Evolutionary conservation across 2,113 vertebrate species (phyloP).

Genomic region (Microcebus ravelobensis): DNA sequence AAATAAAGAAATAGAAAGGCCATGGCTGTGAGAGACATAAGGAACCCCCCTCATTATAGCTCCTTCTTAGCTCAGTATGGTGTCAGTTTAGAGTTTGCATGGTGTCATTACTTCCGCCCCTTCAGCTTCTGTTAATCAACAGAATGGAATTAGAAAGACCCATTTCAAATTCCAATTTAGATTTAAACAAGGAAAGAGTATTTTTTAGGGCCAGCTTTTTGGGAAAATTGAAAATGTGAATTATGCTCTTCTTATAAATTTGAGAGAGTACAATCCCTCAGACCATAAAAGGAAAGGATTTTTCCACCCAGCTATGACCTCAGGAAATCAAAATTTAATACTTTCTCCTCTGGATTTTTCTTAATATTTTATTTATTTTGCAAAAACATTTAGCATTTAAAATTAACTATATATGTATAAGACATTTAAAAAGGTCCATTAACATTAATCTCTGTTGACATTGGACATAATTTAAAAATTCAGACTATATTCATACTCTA

Average conservation of each 20-base stretch:
- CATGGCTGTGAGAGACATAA: slow-evolving; percentile 61
- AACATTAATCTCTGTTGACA: not conserved
- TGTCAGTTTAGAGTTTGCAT: not conserved
- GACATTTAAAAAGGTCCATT: not conserved
- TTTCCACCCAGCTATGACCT: not conserved
- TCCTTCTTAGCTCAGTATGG: slow-evolving; percentile 14
- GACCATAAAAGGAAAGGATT: not conserved
- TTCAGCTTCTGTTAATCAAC: slow-evolving; percentile 66
- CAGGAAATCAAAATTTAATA: not conserved
- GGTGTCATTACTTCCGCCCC: slow-evolving; percentile 69
- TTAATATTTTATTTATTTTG: not conserved
- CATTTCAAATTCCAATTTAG: slow-evolving; percentile 60
- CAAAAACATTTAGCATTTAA: not conserved
- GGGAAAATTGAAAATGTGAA: not conserved
- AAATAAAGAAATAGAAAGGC: slow-evolving; percentile 59
- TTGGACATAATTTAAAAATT: not conserved
- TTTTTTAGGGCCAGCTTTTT: not conserved
- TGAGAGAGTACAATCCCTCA: not conserved
- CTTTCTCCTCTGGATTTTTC: not conserved
- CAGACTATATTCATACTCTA: not conserved
- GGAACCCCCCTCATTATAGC: slow-evolving; percentile 65
- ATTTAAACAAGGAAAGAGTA: not conserved
- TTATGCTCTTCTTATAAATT: not conserved
- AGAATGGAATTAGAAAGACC: slow-evolving; percentile 67
- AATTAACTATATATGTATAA: not conserved